phyloP scores from a whole-genome alignment of 2,797 vertebrate species.

The Sylvia borin region DNA sequence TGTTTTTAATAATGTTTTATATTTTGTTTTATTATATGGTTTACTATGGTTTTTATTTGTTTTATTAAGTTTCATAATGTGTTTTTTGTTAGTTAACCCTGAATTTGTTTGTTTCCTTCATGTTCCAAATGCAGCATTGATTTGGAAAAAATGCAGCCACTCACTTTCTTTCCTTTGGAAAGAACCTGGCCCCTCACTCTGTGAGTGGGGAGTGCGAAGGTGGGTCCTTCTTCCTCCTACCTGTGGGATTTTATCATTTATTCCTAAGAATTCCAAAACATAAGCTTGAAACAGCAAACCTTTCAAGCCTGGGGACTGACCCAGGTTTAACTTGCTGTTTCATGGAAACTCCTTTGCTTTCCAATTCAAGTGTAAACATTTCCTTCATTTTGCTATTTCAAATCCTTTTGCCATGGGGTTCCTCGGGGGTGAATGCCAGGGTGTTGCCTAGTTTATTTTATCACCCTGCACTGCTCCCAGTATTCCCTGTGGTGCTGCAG shows the following conservation, averaged over 20 bases:
- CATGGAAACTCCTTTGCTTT: not conserved
- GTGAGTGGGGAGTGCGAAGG: not conserved
- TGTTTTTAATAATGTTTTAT: not conserved
- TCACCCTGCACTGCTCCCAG: not conserved
- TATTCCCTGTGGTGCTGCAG: not conserved
- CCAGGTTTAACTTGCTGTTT: not conserved
- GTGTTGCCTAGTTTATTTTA: not conserved
- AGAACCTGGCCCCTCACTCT: accelerated
- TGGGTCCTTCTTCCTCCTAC: not conserved
- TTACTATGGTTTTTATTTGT: not conserved
- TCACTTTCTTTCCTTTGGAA: not conserved
- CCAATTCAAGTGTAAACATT: not conserved
- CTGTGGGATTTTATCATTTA: not conserved
- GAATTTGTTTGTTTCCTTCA: not conserved
- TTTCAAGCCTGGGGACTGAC: not conserved
- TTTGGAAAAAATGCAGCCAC: not conserved
- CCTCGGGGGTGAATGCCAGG: not conserved
- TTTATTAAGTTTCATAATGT: not conserved
- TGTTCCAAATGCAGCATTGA: not conserved
- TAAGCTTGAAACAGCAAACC: not conserved
- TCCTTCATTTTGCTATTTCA: not conserved
- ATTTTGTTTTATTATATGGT: not conserved
- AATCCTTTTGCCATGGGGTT: not conserved
- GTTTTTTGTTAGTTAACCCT: not conserved
- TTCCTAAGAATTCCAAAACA: not conserved